These are phyloP conservation scores for Argyresthia goedartella DNA, from an alignment of 2,888 invertebrate species.

Conservation along the genomic window DNA sequence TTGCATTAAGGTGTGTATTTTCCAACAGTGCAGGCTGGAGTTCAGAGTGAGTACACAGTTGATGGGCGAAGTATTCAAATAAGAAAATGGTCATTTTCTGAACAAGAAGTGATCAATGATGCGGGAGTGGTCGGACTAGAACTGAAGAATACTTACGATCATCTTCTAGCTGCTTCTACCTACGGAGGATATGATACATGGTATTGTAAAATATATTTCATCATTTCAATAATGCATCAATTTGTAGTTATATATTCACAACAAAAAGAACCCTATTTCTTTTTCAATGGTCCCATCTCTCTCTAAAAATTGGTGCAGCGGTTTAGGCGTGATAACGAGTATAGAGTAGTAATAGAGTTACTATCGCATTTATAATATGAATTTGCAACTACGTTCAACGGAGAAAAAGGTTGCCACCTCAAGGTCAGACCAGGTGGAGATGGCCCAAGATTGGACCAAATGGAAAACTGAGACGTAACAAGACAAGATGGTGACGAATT, in stretches of 20 bases:
- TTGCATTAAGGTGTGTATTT: neutral
- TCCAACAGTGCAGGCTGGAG: conserved; percentile 77
- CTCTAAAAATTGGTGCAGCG: no score
- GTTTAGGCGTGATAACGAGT: no score
- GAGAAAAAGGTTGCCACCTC: no score
- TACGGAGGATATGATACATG: conserved; percentile 79
- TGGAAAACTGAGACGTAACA: no score
- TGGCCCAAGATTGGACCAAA: no score
- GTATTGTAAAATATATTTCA: conserved; percentile 21
- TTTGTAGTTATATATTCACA: no score
- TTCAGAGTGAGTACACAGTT: conserved; percentile 63
- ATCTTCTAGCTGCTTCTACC: conserved; percentile 84
- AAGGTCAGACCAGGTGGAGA: no score
- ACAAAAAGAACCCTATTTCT: neutral
- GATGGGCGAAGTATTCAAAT: conserved; percentile 77
- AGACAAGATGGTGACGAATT: no score
- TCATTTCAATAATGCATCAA: neutral
- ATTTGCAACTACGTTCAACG: no score
- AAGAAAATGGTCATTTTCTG: conserved; percentile 90
- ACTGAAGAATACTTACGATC: conserved; percentile 85
- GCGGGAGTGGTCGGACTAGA: conserved; percentile 81
- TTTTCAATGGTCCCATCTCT: no score
- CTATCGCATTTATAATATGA: no score
- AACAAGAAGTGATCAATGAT: conserved; percentile 81
- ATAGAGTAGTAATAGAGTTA: no score